Evolutionary conservation across 2,113 vertebrate genomes (phyloP).

Genomic region (Salvelinus fontinalis): DNA sequence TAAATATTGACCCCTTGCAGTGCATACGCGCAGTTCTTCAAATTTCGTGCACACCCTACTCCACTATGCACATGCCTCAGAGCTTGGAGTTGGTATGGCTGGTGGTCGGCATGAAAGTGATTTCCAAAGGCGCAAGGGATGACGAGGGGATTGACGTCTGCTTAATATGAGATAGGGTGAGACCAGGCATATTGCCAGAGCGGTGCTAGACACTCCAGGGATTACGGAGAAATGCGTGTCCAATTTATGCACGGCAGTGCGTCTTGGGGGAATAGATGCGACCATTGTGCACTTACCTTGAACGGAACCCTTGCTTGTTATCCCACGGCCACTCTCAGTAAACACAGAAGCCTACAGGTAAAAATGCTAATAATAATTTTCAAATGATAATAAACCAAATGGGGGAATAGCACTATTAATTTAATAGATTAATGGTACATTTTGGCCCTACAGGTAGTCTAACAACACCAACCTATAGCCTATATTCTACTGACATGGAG

Average conservation of each 20-base stretch:
- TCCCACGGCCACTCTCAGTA: slow-evolving; percentile 7
- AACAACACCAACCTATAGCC: too few relatives aligned
- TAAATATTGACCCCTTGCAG: too few relatives aligned
- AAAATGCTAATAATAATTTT: too few relatives aligned
- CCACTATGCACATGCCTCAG: too few relatives aligned
- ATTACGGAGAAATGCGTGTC: slow-evolving; percentile 62
- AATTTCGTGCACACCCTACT: too few relatives aligned
- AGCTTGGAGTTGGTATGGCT: slow-evolving; percentile 15
- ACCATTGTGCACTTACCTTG: slow-evolving; percentile 45
- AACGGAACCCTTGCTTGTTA: slow-evolving; percentile 35
- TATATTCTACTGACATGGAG: too few relatives aligned
- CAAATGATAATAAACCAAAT: too few relatives aligned
- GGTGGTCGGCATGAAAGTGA: slow-evolving; percentile 41
- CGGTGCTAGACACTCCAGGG: slow-evolving; percentile 49
- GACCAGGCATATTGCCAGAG: slow-evolving; percentile 46
- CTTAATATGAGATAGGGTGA: slow-evolving; percentile 55
- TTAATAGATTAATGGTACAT: too few relatives aligned
- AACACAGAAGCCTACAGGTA: too few relatives aligned
- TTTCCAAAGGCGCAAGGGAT: slow-evolving; percentile 53
- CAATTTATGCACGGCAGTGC: slow-evolving; percentile 57
- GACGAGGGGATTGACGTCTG: slow-evolving; percentile 50
- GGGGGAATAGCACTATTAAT: too few relatives aligned
- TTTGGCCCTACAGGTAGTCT: too few relatives aligned
- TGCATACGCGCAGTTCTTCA: background rate
- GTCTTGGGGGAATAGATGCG: slow-evolving; percentile 42